Conservation (phyloP, 1,140 invertebrate species). For the Sweltsa coloradensis region DNA sequence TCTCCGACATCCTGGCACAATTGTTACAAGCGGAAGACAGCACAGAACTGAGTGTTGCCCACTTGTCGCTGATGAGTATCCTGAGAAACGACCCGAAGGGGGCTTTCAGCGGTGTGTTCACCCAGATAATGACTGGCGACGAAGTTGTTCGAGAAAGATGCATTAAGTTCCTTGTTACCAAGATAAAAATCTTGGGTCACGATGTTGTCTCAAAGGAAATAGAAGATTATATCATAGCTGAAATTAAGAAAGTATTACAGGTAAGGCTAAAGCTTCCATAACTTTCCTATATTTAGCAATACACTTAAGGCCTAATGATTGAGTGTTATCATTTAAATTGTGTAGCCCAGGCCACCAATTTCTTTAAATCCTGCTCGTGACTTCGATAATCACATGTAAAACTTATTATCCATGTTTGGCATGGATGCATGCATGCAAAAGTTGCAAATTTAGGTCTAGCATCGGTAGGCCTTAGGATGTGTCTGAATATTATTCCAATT, state of each 20-base stretch:
- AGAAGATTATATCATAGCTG: constrained; percentile 71
- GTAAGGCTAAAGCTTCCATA: constrained; percentile 30
- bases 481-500: too few species aligned
- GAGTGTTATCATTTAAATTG: neutral
- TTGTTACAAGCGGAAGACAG: constrained; percentile 75
- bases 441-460: neutral
- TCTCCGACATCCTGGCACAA: constrained; percentile 86
- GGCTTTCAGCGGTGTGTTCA: constrained; percentile 72
- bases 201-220: constrained; percentile 73
- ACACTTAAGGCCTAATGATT: neutral
- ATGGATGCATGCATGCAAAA: neutral
- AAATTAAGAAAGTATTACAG: constrained; percentile 78
- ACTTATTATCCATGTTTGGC: neutral
- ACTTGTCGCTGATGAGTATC: constrained; percentile 50
- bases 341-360: neutral
- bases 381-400: neutral
- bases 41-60: constrained; percentile 65
- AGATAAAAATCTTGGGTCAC: constrained; percentile 65
- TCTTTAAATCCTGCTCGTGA: neutral
- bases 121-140: constrained; percentile 68
- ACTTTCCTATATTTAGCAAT: neutral
- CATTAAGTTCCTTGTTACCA: constrained; percentile 76
- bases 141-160: constrained; percentile 69
- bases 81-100: constrained; percentile 50
- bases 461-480: neutral